phyloP scores from a whole-genome alignment of 1,140 invertebrate species.

The Saccostrea cuccullata region DNA sequence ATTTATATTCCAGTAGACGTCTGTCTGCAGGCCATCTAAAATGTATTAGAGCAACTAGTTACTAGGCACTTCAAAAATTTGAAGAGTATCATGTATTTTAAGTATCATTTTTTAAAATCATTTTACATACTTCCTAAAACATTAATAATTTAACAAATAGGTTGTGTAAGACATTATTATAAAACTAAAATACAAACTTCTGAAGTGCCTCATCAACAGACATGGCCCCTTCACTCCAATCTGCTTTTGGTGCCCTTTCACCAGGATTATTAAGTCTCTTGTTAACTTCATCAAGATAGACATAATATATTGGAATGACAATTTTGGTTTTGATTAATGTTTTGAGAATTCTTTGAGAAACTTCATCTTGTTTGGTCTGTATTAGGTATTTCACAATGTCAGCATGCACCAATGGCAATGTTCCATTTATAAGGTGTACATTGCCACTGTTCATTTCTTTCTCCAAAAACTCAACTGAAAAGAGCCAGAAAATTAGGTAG shows the following conservation, averaged over 20 bases:
- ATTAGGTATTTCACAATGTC: constrained; percentile 3
- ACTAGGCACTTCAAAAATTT: neutral
- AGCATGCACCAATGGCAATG: neutral
- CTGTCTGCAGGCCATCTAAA: neutral
- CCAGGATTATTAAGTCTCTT: neutral
- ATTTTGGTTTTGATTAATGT: neutral
- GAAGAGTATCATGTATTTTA: neutral
- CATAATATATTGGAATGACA: constrained; percentile 23
- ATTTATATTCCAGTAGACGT: neutral
- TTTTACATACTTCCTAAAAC: no score
- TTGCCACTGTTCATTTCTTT: constrained; percentile 13
- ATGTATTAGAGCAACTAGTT: neutral
- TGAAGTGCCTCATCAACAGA: constrained; percentile 16
- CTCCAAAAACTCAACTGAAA: constrained; percentile 13
- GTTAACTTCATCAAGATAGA: neutral
- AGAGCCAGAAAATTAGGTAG: neutral
- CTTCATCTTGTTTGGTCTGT: neutral
- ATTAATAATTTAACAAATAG: no score
- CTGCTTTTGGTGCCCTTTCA: neutral
- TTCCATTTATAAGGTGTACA: neutral
- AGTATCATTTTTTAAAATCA: no score
- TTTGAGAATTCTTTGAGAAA: constrained; percentile 9
- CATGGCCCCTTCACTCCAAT: neutral
- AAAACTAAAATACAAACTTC: neutral
- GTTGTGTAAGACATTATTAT: no score